phyloP scores from a whole-genome alignment of 1,140 invertebrate species.

The Trichoplusia ni region DNA sequence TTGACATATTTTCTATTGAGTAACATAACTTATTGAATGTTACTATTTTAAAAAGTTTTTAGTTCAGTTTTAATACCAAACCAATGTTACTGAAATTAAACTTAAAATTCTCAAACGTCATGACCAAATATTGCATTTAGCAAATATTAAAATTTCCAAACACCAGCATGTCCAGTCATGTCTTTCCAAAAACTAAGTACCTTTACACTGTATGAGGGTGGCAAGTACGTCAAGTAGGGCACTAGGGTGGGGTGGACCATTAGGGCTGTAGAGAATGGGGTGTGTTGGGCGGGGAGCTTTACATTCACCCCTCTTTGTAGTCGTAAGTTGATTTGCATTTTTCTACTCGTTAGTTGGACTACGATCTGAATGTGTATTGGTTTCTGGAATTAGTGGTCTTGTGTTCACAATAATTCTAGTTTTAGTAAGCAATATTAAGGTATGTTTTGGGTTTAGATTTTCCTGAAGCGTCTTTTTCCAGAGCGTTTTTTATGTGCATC shows the following conservation, averaged over 20 bases:
- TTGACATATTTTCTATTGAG: no score
- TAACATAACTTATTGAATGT: no score
- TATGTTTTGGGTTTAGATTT: neutral
- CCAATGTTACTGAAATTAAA: no score
- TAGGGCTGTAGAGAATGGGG: constrained; percentile 62
- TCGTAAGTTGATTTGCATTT: constrained; percentile 72
- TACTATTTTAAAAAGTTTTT: no score
- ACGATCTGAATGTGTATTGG: constrained; percentile 6
- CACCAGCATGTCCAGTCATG: neutral
- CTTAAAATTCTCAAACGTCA: no score
- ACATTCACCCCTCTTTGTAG: constrained; percentile 44
- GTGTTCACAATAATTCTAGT: no score
- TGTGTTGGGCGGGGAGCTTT: constrained; percentile 37
- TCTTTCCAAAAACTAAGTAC: constrained; percentile 8
- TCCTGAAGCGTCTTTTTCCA: no score
- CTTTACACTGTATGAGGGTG: constrained; percentile 37
- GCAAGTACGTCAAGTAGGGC: constrained; percentile 53
- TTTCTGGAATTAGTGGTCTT: neutral
- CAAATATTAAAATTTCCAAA: no score
- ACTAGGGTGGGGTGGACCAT: constrained; percentile 54
- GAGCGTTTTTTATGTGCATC: no score
- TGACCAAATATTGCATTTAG: no score
- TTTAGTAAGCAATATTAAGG: no score
- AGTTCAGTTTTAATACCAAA: no score
- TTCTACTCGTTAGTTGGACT: constrained; percentile 40